Percentiles rank a stretch among this genome's conserved stretches.
Conservation (phyloP, 2,113 vertebrate species). For the Ammodramus savannarum region DNA sequence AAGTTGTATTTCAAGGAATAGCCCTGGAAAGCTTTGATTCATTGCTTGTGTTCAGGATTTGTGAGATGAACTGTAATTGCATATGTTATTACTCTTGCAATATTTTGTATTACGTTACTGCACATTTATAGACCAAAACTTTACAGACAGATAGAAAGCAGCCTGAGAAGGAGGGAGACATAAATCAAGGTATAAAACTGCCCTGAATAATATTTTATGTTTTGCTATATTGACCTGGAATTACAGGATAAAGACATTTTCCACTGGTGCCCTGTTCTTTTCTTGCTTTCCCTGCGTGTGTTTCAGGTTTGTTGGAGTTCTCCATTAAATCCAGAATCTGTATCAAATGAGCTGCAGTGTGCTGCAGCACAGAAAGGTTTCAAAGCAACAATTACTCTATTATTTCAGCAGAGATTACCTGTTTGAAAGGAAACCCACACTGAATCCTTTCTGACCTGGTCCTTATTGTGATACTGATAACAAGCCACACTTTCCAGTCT, state of each 20-base stretch:
- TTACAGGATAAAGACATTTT: conserved; percentile 54
- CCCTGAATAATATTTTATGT: conserved; percentile 42
- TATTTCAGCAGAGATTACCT: conserved; percentile 73
- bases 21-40: conserved; percentile 42
- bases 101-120: conserved; percentile 47
- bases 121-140: conserved; percentile 45
- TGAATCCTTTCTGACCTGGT: conserved; percentile 67
- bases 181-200: conserved; percentile 57
- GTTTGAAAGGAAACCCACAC: conserved; percentile 70
- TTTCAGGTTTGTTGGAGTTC: not conserved
- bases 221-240: conserved; percentile 44
- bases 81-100: conserved; percentile 42
- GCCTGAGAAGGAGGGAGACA: conserved; percentile 2
- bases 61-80: conserved; percentile 41
- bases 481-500: conserved; percentile 72
- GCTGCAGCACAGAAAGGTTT: conserved; percentile 59
- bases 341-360: conserved; percentile 54
- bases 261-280: not conserved
- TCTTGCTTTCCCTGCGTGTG: not conserved
- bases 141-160: conserved; percentile 54
- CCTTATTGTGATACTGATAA: conserved; percentile 74
- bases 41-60: conserved; percentile 37
- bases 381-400: conserved; percentile 69
- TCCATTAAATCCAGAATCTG: conserved; percentile 46
- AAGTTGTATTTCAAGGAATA: conserved; percentile 5